A percentile compares a stretch with the other conserved stretches of the same genome.
These are phyloP conservation scores for Pogonomyrmex californicus DNA, from an alignment of 1,140 invertebrate genomes.

Conservation along the genomic window DNA sequence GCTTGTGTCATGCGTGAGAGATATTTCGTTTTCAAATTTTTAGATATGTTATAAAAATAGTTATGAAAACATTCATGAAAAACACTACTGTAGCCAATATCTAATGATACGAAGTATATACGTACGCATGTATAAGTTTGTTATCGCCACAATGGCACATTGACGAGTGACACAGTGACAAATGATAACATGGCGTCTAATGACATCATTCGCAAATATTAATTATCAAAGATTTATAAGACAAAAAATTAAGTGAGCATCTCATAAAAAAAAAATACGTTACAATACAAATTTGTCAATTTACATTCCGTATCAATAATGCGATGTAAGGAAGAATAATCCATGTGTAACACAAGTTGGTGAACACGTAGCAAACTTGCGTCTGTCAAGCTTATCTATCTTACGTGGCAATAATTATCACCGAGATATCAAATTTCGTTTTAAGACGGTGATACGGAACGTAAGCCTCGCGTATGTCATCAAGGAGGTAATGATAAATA, in stretches of 20 bases:
- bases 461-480: constrained; percentile 4
- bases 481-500: background rate
- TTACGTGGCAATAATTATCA: constrained; percentile 47
- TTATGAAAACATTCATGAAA: background rate
- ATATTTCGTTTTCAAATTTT: too few relatives aligned
- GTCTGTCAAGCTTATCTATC: background rate
- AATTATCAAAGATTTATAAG: background rate
- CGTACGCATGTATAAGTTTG: background rate
- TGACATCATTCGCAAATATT: background rate
- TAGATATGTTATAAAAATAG: background rate
- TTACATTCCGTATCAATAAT: background rate
- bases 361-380: background rate
- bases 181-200: constrained; percentile 5
- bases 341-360: background rate
- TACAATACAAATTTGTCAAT: background rate
- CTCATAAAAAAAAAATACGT: background rate
- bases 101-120: background rate
- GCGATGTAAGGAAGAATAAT: background rate
- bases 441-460: background rate
- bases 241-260: background rate
- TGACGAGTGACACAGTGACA: background rate
- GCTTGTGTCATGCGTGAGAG: too few relatives aligned
- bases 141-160: background rate
- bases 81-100: background rate
- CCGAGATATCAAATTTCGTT: constrained; percentile 2